Evolutionary conservation across 1,140 invertebrate species (phyloP), one percentile per base, ranked within the genome.

Genomic region (Drosophila baimaii): DNA sequence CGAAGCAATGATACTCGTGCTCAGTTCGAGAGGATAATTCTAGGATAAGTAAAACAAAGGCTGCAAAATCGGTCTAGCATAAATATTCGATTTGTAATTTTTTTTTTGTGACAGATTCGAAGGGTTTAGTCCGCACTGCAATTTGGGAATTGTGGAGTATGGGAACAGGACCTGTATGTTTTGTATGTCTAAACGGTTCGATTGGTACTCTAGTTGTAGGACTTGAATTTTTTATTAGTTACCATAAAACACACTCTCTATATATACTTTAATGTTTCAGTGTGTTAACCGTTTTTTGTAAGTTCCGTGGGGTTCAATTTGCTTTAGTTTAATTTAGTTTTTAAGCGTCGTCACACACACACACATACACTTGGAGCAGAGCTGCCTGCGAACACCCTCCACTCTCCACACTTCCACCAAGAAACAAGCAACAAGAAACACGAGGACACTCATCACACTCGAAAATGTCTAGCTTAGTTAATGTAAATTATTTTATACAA

Each of bases 401-500:
- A 56, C 44, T 51, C 19, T n/a, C n/a, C n/a, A n/a, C 57, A 29
- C 35, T 43, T 52, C 47, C 47, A 46, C 2, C 35, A 8, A 8
- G 43, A 35, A 47, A 59, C 23, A 23, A 63, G 54, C 52, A 23
- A 72, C 9, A 43, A 33, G 37, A 27, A 61, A 57, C 33, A 29
- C 55, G 21, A 39, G 47, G 27, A 41, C 54, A 73, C 54, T 71
- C 44, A 62, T 17, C 52, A 65, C 56, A 78, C 59, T 70, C 65
- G 61, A 65, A 76, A 43, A 64, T 56, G 70, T 54, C 59, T 88
- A 88, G 80, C 78, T 88, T 88, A 88, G 84, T 89, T 89, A 89
- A 88, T 88, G 84, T 88, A 89, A 88, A 88, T 89, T 88, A 89
- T 88, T 88, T 88, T 77, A 89, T 88, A 89, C 80, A 66, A 88